Evolutionary conservation across 2,888 invertebrate species (phyloP).

Genomic region (Agrochola litura): DNA sequence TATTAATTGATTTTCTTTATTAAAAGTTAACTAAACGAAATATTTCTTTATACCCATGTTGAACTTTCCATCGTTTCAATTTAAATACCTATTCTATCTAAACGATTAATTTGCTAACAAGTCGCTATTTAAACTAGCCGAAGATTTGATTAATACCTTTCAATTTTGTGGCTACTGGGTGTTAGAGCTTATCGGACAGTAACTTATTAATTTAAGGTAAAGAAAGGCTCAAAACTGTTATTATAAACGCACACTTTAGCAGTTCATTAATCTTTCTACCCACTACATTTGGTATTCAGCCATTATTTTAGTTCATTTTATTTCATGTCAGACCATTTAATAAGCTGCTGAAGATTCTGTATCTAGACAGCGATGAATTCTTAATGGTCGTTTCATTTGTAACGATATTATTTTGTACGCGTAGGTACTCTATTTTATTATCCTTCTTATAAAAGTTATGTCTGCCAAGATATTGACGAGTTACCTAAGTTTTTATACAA

Average conservation of each 20-base stretch:
- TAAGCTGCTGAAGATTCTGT: conserved; percentile 43
- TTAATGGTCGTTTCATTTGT: conserved; percentile 28
- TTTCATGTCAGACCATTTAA: conserved; percentile 53
- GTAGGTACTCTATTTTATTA: conserved; percentile 27
- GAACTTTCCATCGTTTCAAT: neutral
- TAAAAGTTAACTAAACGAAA: neutral
- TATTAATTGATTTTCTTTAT: conserved; percentile 12
- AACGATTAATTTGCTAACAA: conserved; percentile 1
- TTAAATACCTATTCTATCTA: neutral
- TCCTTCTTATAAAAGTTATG: neutral
- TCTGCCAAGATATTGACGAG: neutral
- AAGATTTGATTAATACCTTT: conserved; percentile 48
- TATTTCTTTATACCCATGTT: neutral
- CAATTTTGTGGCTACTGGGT: conserved; percentile 34
- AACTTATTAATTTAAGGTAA: conserved; percentile 66
- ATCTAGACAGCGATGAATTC: conserved; percentile 21
- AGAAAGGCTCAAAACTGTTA: conserved; percentile 67
- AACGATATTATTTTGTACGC: conserved; percentile 14
- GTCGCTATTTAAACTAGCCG: conserved; percentile 17
- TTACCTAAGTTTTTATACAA: conserved; percentile 1
- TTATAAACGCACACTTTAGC: conserved; percentile 64
- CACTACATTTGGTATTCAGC: conserved; percentile 69
- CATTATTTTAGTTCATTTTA: conserved; percentile 65
- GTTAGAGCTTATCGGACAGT: conserved; percentile 41
- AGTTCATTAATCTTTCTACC: conserved; percentile 72